phyloP scores from a whole-genome alignment of 2,888 invertebrate species.

The Blera fallax region DNA sequence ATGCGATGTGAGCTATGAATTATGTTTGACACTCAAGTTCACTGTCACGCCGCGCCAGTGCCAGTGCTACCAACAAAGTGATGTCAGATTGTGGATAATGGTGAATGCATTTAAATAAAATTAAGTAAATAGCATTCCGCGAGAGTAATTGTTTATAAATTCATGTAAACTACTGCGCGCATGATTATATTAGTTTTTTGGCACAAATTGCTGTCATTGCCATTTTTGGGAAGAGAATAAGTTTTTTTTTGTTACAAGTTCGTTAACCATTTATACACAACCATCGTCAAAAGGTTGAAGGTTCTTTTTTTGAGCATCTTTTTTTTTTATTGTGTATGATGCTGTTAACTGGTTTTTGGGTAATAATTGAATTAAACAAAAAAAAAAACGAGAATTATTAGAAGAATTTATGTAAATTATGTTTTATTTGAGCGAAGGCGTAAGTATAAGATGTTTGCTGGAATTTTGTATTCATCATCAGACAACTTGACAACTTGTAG shows the following conservation, averaged over 20 bases:
- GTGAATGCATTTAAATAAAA: slow-evolving; percentile 13
- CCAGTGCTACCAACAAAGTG: not conserved
- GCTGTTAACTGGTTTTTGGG: not conserved
- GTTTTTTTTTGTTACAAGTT: not conserved
- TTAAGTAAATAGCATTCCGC: slow-evolving; percentile 6
- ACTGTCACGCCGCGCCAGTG: slow-evolving; percentile 54
- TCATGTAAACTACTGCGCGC: not conserved
- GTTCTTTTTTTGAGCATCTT: not conserved
- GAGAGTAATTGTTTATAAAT: slow-evolving; percentile 11
- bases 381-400: slow-evolving; percentile 2
- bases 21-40: slow-evolving; percentile 58
- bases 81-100: slow-evolving; percentile 18
- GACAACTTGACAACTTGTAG: not conserved
- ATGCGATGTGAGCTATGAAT: slow-evolving; percentile 52
- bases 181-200: not conserved
- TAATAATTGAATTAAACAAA: not conserved
- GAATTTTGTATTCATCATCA: not conserved
- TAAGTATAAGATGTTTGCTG: not conserved
- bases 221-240: not conserved
- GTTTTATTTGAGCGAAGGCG: not conserved
- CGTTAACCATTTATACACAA: slow-evolving; percentile 19
- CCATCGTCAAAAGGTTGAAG: slow-evolving; percentile 2
- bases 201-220: slow-evolving; percentile 8
- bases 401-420: slow-evolving; percentile 2
- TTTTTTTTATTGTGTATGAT: not conserved